These are phyloP conservation scores for Monopterus albus DNA, from an alignment of 2,113 vertebrate species.

Conservation along the genomic window DNA sequence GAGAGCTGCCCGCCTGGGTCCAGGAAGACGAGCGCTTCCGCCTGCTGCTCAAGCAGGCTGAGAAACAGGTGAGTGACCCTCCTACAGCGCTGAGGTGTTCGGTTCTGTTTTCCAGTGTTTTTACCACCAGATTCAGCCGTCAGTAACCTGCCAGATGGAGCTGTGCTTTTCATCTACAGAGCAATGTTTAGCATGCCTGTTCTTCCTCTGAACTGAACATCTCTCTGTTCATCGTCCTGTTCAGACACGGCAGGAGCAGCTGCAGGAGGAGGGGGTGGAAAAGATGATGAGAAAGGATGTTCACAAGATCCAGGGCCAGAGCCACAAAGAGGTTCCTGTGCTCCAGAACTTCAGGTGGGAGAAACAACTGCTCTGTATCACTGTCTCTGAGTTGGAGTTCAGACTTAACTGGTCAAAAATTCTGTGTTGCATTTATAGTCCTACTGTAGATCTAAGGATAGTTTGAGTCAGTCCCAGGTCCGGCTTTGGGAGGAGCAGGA, in stretches of 20 bases:
- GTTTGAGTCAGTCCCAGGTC: too few species aligned
- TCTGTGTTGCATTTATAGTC: too few species aligned
- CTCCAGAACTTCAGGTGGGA: conserved; percentile 94
- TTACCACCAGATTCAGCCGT: too few species aligned
- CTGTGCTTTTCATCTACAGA: too few species aligned
- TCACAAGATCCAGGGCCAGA: conserved; percentile 92
- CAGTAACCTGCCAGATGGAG: too few species aligned
- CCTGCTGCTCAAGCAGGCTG: conserved; percentile 89
- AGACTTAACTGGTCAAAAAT: too few species aligned
- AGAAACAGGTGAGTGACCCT: conserved; percentile 85
- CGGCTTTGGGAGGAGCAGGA: too few species aligned
- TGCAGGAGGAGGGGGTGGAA: conserved; percentile 89
- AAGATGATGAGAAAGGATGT: conserved; percentile 98
- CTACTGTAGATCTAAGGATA: too few species aligned
- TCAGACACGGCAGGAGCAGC: conserved; percentile 89
- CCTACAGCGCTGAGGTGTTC: fast-evolving
- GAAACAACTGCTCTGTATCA: neutral
- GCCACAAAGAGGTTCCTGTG: conserved; percentile 91
- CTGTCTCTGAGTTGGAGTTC: too few species aligned
- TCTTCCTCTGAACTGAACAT: too few species aligned
- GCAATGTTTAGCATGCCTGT: too few species aligned
- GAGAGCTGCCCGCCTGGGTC: conserved; percentile 88
- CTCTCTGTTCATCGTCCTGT: neutral
- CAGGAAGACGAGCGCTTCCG: conserved; percentile 92
- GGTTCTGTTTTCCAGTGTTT: too few species aligned